A percentile compares a stretch with the other conserved stretches of the same genome.
Evolutionary conservation across 1,140 invertebrate genomes (phyloP).

Genomic region (Anoplolepis gracilipes): DNA sequence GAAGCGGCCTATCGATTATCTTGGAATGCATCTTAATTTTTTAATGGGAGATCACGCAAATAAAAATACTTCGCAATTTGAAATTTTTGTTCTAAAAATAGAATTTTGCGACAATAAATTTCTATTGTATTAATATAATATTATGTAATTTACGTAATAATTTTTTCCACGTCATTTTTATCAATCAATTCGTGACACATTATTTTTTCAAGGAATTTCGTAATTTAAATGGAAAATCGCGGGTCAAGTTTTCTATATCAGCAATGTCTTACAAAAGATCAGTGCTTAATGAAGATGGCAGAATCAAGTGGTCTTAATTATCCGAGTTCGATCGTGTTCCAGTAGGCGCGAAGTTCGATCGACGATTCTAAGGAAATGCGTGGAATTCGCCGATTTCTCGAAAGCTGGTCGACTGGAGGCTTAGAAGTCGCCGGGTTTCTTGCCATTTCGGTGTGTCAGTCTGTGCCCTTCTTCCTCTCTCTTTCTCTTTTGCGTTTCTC

Average conservation of each 20-base stretch:
- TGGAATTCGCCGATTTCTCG: slow-evolving; percentile 75
- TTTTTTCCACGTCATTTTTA: background rate
- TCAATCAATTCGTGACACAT: background rate
- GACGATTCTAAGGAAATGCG: slow-evolving; percentile 73
- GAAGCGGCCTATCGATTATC: background rate
- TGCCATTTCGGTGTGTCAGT: slow-evolving; percentile 48
- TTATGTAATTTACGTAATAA: background rate
- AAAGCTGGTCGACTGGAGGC: slow-evolving; percentile 66
- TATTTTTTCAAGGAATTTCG: background rate
- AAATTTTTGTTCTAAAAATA: background rate
- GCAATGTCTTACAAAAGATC: background rate
- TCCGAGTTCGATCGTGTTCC: slow-evolving; percentile 52
- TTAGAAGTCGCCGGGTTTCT: slow-evolving; percentile 69
- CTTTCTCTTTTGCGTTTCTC: too few relatives aligned
- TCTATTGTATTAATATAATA: background rate
- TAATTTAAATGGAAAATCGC: background rate
- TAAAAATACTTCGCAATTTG: background rate
- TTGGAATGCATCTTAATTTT: too few relatives aligned
- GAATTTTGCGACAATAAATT: background rate
- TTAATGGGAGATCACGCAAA: background rate
- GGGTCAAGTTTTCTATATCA: background rate
- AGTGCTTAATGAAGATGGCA: slow-evolving; percentile 61
- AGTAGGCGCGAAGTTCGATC: slow-evolving; percentile 73
- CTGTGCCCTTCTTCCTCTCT: slow-evolving; percentile 46
- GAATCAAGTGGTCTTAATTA: slow-evolving; percentile 73